Evolutionary conservation across 2,888 invertebrate species (phyloP).

Genomic region (Athetis lepigone): DNA sequence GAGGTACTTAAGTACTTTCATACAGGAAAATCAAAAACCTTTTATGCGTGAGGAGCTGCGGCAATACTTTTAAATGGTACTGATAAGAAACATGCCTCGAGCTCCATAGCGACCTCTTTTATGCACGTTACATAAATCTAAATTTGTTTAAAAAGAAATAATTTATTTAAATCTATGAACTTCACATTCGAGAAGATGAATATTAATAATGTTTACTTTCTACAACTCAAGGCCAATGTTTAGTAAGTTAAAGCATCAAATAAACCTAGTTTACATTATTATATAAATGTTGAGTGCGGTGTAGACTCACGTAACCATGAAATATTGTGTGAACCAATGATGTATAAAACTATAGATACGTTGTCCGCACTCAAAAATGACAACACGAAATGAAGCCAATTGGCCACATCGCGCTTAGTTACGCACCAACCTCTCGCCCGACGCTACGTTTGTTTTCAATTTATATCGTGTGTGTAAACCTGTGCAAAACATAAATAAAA

Average conservation of each 20-base stretch:
- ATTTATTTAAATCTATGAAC: background rate
- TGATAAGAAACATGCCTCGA: conserved; percentile 8
- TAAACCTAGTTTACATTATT: conserved; percentile 25
- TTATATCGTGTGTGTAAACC: too few relatives aligned
- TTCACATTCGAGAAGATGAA: conserved; percentile 2
- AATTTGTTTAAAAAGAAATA: too few relatives aligned
- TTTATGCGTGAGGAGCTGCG: background rate
- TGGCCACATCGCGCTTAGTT: too few relatives aligned
- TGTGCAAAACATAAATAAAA: too few relatives aligned
- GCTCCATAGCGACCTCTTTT: background rate
- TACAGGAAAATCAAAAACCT: conserved; percentile 15
- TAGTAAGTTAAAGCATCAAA: conserved; percentile 14
- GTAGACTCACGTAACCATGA: conserved; percentile 14
- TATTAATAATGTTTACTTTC: conserved; percentile 37
- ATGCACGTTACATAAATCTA: background rate
- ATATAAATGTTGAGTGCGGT: conserved; percentile 17
- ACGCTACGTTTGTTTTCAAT: too few relatives aligned
- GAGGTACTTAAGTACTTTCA: background rate
- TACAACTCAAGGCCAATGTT: conserved; percentile 27
- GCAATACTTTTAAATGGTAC: background rate
- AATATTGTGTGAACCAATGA: too few relatives aligned
- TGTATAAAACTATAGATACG: too few relatives aligned
- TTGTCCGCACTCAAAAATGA: too few relatives aligned
- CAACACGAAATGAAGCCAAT: too few relatives aligned
- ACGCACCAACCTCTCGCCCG: too few relatives aligned